A percentile compares a stretch with the other conserved stretches of the same genome.
phyloP scores from a whole-genome alignment of 2,797 vertebrate genomes.

The Botia kubotai region DNA sequence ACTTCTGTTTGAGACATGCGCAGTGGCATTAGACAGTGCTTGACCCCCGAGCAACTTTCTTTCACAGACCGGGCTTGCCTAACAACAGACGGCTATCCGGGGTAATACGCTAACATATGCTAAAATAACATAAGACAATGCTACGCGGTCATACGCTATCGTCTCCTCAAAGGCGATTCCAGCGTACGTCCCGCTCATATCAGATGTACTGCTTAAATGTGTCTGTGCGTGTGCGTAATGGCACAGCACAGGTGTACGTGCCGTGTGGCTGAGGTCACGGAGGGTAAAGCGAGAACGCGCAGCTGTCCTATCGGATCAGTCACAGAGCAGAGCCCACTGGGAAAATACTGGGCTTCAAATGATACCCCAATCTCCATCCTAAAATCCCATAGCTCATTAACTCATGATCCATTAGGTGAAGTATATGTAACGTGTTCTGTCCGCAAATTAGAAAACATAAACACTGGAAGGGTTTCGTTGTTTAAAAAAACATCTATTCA shows the following conservation, averaged over 20 bases:
- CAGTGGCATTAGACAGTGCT: conserved; percentile 15
- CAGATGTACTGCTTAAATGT: conserved; percentile 28
- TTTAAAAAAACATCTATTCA: too few relatives aligned
- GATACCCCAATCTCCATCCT: conserved; percentile 43
- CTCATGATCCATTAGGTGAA: not conserved
- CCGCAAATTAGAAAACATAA: conserved; percentile 7
- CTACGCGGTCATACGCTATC: conserved; percentile 6
- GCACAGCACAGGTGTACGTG: conserved; percentile 77
- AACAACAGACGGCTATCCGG: conserved; percentile 26
- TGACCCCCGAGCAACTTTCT: not conserved
- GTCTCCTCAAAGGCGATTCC: not conserved
- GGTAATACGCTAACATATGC: conserved; percentile 16
- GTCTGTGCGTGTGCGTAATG: conserved; percentile 34
- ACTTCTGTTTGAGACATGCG: conserved; percentile 20
- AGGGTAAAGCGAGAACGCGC: conserved; percentile 82
- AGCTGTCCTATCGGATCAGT: conserved; percentile 80
- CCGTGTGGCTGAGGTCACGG: conserved; percentile 77
- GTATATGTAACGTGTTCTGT: not conserved
- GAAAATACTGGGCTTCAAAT: conserved; percentile 60
- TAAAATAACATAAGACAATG: conserved; percentile 41
- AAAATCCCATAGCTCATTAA: not conserved
- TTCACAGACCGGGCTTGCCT: conserved; percentile 18
- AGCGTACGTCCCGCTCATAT: conserved; percentile 29
- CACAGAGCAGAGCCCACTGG: conserved; percentile 63
- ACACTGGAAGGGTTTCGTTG: not conserved